These are phyloP conservation scores for Tetrapedia diversipes DNA, from an alignment of 2,888 invertebrate genomes.

Conservation along the genomic window DNA sequence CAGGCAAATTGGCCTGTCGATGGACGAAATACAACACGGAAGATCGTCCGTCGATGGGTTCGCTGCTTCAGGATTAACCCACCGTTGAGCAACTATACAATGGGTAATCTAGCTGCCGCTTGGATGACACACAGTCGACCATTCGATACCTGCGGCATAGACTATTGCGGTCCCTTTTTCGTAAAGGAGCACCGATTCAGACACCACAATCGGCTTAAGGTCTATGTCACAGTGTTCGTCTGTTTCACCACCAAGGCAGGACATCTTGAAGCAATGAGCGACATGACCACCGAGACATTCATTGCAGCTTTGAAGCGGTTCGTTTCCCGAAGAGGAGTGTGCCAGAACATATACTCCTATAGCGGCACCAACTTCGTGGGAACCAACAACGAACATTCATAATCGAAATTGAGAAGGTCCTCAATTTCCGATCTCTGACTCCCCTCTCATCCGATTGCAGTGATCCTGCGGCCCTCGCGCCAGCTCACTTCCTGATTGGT, in stretches of 20 bases:
- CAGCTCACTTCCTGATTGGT: background rate
- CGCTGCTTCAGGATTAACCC: slow-evolving; percentile 17
- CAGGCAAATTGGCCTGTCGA: slow-evolving; percentile 17
- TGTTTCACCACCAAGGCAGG: no score
- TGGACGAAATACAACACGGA: background rate
- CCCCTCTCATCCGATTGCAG: background rate
- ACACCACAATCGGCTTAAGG: background rate
- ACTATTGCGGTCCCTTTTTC: background rate
- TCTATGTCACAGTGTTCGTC: no score
- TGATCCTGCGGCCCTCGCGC: no score
- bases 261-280: background rate
- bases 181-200: background rate
- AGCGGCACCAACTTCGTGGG: no score
- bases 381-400: no score
- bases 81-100: fast-evolving
- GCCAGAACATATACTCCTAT: background rate
- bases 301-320: background rate
- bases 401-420: background rate
- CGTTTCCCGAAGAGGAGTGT: background rate
- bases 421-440: background rate
- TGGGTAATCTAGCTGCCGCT: no score
- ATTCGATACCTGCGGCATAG: background rate
- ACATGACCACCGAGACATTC: background rate
- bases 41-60: slow-evolving; percentile 3
- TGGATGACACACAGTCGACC: background rate